A percentile compares a stretch with the other conserved stretches of the same genome.
These are phyloP conservation scores for Phaonia tiefii DNA, from an alignment of 2,888 invertebrate genomes.

Conservation along the genomic window DNA sequence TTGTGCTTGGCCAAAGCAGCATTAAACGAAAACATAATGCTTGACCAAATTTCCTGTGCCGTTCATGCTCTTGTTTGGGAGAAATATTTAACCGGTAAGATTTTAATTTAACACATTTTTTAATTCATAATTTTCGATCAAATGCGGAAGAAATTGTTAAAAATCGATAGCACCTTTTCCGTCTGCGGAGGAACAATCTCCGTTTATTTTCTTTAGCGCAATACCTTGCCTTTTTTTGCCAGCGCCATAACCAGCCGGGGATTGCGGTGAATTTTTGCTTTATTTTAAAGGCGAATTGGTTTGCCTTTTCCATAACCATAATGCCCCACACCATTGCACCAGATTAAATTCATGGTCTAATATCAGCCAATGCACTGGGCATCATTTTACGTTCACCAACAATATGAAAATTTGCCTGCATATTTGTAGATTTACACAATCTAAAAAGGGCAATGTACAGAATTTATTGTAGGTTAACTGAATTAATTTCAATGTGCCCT, in stretches of 20 bases:
- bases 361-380: too few species aligned
- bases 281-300: slow-evolving; percentile 36
- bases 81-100: background rate
- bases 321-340: slow-evolving; percentile 12
- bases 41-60: background rate
- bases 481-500: too few species aligned
- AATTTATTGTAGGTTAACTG: too few species aligned
- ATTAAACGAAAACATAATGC: background rate
- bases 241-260: slow-evolving; percentile 40
- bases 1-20: background rate
- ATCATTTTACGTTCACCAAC: too few species aligned
- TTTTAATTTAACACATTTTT: slow-evolving; percentile 3
- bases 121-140: slow-evolving; percentile 6
- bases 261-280: slow-evolving; percentile 29
- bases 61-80: background rate
- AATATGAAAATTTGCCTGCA: too few species aligned
- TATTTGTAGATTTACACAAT: too few species aligned
- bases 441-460: too few species aligned
- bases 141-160: slow-evolving; percentile 28
- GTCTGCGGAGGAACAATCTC: slow-evolving; percentile 27
- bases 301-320: slow-evolving; percentile 9
- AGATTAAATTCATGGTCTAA: too few species aligned
- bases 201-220: slow-evolving; percentile 18
- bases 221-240: slow-evolving; percentile 37
- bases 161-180: slow-evolving; percentile 10